Evolutionary conservation across 2,888 invertebrate genomes (phyloP), one percentile per base, ranked within the genome.

Genomic region (Drosophila lacicola): DNA sequence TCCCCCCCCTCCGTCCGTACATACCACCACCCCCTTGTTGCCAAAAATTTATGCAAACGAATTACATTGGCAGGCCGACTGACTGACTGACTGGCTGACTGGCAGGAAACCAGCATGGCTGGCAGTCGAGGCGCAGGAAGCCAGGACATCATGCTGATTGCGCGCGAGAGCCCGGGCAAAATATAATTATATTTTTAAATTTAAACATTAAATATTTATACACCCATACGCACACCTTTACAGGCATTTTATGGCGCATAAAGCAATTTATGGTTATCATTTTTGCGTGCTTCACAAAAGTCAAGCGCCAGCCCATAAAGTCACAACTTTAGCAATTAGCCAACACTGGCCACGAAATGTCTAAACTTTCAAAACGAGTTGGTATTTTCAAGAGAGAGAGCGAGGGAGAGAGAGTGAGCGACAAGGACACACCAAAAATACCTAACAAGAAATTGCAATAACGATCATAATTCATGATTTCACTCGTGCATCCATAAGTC

Each of bases 1-100:
- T 5, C 13, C 39, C 13, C 4, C 36, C 37, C n/a, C 14, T 2
- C 34, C 14, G n/a, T 10, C 25, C 19, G 14, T 4, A 13, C 3
- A 0, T 34, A 8, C n/a, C 8, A 1, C 19, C 25, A 13, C 17
- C 13, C 17, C 14, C 19, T 0, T 17, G 3, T 29, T 50, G 39
- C 58, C 65, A 75, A 80, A 82, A 86, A 82, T 86, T 66, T 82
- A 82, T 82, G 87, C 87, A 86, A 86, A 83, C 82, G 82, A 86
- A 87, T 86, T 83, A 83, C 83, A 82, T 82, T 87, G 87, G 80
- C 87, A 82, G 81, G 66, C 71, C 53, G 69, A 64, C 46, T 42
- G 29, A 29, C 29, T 29, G 29, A 56, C 83, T 76, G 17, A 29
- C 25, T 55, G 50, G 29, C 34, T 54, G 67, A 56, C 83, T 76